Evolutionary conservation across 37 sponge, comb jelly and placozoan species (phyloP), one percentile per base, ranked within the genome.

Genomic region (Beroe forskalii): DNA sequence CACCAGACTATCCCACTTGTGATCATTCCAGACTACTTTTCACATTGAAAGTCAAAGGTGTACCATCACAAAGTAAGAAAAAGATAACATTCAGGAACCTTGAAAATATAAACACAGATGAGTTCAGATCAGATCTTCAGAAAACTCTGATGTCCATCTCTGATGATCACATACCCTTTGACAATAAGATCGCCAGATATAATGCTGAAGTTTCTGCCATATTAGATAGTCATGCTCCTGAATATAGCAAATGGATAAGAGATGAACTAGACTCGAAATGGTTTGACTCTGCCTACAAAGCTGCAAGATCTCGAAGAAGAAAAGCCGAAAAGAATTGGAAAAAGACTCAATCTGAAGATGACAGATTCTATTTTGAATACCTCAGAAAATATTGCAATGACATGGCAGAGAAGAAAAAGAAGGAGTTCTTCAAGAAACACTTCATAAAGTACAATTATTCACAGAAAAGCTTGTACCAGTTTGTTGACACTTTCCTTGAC

Each of bases 401-500:
- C 4, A 6, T 63, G 28, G 24, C 66, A 23, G 25, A 63, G 3
- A 23, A 3, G 25, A 63, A 63, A 27, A 63, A 63, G 30, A 22
- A 63, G 24, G 66, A 63, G 66, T 63, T 63, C 17, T 63, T 63
- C 66, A 63, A 63, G 17, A n/a, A 28, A 22, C 28, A 63, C 24
- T 63, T 63, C 27, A 23, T 63, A 63, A 63, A 63, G 66, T 27
- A 63, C 30, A 28, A 22, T n/a, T 63, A 63, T 23, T 63, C 66
- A 22, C 30, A 22, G 24, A 63, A 63, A 27, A 63, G 66, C 30
- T 27, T 63, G 24, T 63, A 22, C 17, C 24, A 27, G 17, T 63
- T 63, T 63, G 66, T 63, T 22, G 66, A 63, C 66, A 63, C 66
- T 27, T 63, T 63, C 17, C 66, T 63, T 63, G 66, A 63, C 17